phyloP scores from a whole-genome alignment of 1,140 invertebrate genomes.

The Bombus confusus region DNA sequence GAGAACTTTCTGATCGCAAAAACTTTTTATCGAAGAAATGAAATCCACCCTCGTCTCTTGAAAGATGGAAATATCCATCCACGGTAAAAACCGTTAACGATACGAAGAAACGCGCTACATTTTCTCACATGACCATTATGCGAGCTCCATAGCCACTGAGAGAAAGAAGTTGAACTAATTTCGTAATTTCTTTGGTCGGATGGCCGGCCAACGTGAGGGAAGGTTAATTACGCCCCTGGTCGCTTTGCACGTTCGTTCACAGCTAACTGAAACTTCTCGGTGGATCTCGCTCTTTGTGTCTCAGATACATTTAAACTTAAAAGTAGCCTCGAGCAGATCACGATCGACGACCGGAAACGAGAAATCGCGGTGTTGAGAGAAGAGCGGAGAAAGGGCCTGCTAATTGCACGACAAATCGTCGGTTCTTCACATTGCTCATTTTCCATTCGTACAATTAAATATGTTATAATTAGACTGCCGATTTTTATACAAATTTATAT shows the following conservation, averaged over 20 bases:
- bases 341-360: constrained; percentile 30
- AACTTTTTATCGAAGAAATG: neutral
- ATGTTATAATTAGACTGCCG: too few species aligned
- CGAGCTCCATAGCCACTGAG: neutral
- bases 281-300: neutral
- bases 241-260: constrained; percentile 27
- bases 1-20: neutral
- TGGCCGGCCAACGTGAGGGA: neutral
- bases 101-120: neutral
- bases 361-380: neutral
- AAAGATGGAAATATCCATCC: neutral
- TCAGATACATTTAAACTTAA: constrained; percentile 23
- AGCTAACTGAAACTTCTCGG: constrained; percentile 5
- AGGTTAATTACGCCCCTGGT: constrained; percentile 19
- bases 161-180: constrained; percentile 16
- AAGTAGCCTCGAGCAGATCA: constrained; percentile 20
- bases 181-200: constrained; percentile 23
- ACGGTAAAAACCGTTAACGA: constrained; percentile 16
- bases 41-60: neutral
- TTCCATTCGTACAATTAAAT: neutral
- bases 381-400: neutral
- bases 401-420: constrained; percentile 24
- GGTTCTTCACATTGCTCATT: neutral
- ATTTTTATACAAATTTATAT: too few species aligned
- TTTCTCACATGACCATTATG: constrained; percentile 5